Conservation (phyloP, 2,888 invertebrate genomes). For the Cephus rjabovi region DNA sequence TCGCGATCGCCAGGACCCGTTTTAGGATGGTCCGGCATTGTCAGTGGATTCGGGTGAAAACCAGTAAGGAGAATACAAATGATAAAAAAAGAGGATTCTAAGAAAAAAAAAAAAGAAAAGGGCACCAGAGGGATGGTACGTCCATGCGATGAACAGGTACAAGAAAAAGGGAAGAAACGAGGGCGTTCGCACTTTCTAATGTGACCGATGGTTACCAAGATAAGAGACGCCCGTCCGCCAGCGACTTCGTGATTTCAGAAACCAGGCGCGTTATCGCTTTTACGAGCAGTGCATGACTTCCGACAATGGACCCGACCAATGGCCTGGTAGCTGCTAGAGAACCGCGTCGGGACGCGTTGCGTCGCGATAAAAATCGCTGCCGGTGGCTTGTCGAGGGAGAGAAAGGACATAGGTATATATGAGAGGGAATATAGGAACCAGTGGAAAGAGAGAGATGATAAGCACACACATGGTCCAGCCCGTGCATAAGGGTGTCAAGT, state of each 20-base stretch:
- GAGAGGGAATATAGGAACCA: background rate
- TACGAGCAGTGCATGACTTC: slow-evolving; percentile 50
- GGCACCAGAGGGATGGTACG: background rate
- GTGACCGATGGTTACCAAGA: background rate
- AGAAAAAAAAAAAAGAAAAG: background rate
- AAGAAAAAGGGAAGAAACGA: background rate
- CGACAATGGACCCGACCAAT: slow-evolving; percentile 41
- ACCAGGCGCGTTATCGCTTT: slow-evolving; percentile 34
- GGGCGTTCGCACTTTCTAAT: background rate
- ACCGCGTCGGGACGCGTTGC: background rate
- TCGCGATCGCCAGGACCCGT: background rate
- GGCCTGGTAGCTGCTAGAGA: slow-evolving; percentile 14
- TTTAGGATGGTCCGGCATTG: background rate
- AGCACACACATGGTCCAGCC: background rate
- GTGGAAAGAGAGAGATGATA: background rate
- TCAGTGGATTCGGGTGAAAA: background rate
- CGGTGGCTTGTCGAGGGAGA: background rate
- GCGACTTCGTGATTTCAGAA: slow-evolving; percentile 38
- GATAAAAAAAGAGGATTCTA: background rate
- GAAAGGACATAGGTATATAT: background rate
- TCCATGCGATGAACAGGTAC: background rate
- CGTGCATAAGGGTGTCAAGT: background rate
- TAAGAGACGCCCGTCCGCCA: background rate
- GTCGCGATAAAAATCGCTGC: background rate
- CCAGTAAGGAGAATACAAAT: background rate